Base-by-base conservation (phyloP, 2,888 invertebrate genomes). In the Omphaloscelis lunosa region DNA sequence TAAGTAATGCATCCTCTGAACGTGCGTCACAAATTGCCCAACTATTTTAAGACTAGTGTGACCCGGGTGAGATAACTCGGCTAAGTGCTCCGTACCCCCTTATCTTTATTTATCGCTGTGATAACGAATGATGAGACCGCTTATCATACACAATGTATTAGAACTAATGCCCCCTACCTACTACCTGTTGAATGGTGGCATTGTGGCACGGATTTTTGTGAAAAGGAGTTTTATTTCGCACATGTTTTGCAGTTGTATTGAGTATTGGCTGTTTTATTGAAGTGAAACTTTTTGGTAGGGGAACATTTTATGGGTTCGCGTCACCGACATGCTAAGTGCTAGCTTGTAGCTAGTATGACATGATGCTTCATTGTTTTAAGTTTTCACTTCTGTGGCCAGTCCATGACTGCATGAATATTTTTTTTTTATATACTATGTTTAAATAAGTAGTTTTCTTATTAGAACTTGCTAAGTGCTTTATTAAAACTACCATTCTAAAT, bases 31-130 rank as follows among this genome's bases (percentile, higher is more conserved):
- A 90, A 89, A 92, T 91, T 90, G 89, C 89, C 88, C 84, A 90
- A 93, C 93, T 93, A 94, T 93, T 93, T 93, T 93, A 92, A 93
- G 93, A 93, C 87, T 81, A 77, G 72, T 76, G 78, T 93, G 93
- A 94, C 93, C 94, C 89, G 89, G 92, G 94, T 89, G 89, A 93
- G 94, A 94, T 94, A 94, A 88, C 90, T 90, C 79, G 62, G 84
- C 85, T 93, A 93, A 95, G 93, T 94, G 94, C 91, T 90, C 88
- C 56, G 74, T 90, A 91, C 92, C 91, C 90, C 80, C 91, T 93
- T 94, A 95, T 94, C 94, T 75, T 80, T 84, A 86, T 90, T 93
- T 94, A 95, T 94, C 94, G 80, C 86, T 23, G 69, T 88, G 93
- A 94, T 94, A 94, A 93, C 91, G 77, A 66, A 72, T 88, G 87